Evolutionary conservation across 1,140 invertebrate species (phyloP).

Genomic region (Heliconius eleuchia): DNA sequence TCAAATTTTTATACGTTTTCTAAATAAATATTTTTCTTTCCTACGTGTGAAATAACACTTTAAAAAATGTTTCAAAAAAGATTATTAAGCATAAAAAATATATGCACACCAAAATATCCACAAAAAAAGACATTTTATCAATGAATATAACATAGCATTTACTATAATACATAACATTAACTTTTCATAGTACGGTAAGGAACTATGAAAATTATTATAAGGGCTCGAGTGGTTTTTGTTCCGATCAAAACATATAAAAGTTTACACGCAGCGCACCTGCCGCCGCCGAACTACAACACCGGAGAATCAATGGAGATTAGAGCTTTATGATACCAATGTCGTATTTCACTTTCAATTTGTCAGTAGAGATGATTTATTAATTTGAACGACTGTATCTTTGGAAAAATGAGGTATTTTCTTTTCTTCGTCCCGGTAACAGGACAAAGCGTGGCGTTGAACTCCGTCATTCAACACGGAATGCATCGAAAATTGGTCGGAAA

Average conservation of each 20-base stretch:
- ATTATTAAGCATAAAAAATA: too few species aligned
- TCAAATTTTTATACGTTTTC: too few species aligned
- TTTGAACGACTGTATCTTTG: background rate
- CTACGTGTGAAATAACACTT: too few species aligned
- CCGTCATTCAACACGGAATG: too few species aligned
- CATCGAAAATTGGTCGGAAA: too few species aligned
- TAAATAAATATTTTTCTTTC: too few species aligned
- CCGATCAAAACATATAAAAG: conserved; percentile 30
- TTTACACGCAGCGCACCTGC: conserved; percentile 22
- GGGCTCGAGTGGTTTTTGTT: background rate
- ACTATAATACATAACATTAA: background rate
- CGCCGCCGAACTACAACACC: background rate
- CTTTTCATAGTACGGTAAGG: background rate
- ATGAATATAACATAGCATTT: background rate
- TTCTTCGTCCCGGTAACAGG: too few species aligned
- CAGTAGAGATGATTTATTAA: background rate
- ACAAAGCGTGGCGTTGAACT: too few species aligned
- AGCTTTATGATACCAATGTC: background rate
- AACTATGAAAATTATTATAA: conserved; percentile 18
- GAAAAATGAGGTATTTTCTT: too few species aligned
- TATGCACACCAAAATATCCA: too few species aligned
- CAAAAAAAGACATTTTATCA: background rate
- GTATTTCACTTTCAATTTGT: background rate
- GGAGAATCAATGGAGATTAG: background rate
- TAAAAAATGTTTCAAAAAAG: too few species aligned